These are phyloP conservation scores for Hormaphis cornu DNA, from an alignment of 1,140 invertebrate genomes.

Conservation along the genomic window DNA sequence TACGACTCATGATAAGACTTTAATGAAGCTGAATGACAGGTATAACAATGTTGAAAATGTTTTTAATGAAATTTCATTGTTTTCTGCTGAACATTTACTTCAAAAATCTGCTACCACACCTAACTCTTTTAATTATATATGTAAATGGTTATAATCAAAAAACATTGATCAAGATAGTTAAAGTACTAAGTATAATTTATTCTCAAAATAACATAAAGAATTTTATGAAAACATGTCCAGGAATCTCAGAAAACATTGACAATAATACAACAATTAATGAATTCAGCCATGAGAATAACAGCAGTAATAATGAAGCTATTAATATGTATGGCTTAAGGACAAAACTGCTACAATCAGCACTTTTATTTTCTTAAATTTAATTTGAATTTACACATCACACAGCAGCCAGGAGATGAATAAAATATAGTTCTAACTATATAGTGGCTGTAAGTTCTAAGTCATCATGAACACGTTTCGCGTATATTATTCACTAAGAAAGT, in stretches of 20 bases:
- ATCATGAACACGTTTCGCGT: no score
- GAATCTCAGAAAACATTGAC: not conserved
- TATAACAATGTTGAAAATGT: not conserved
- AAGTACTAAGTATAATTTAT: not conserved
- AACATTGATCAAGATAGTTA: not conserved
- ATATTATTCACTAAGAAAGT: no score
- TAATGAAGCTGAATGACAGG: not conserved
- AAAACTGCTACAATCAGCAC: not conserved
- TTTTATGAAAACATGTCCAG: not conserved
- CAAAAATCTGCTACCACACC: not conserved
- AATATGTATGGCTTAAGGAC: not conserved
- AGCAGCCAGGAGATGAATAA: no score
- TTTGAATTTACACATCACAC: not conserved
- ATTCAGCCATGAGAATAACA: not conserved
- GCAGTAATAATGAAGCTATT: not conserved
- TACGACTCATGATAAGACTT: not conserved
- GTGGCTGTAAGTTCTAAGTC: no score
- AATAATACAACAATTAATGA: not conserved
- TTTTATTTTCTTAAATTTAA: constrained; percentile 1
- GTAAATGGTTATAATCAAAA: not conserved
- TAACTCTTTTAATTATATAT: not conserved
- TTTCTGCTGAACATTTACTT: constrained; percentile 2
- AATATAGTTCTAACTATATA: no score
- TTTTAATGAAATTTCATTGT: not conserved
- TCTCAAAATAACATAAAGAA: not conserved